Evolutionary conservation across 2,113 vertebrate species (phyloP).

Genomic region (Phocoena sinus): DNA sequence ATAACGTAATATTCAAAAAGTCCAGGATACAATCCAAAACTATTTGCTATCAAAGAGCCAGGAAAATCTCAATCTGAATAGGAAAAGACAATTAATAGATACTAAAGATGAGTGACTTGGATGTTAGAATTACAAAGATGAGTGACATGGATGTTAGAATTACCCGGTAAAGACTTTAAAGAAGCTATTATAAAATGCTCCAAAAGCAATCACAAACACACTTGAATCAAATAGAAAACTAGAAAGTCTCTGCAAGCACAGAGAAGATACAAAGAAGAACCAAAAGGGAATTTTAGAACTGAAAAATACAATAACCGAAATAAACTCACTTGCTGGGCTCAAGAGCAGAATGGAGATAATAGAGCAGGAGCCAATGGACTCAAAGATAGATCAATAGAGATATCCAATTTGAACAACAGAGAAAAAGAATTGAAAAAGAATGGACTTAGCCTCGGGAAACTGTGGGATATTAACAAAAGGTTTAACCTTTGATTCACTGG

Average conservation of each 20-base stretch:
- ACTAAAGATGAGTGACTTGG: neutral
- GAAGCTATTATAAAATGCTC: neutral
- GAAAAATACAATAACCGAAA: neutral
- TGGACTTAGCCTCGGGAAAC: neutral
- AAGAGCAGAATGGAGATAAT: neutral
- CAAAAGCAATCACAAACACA: neutral
- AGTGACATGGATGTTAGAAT: neutral
- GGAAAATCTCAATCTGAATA: neutral
- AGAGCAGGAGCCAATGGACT: neutral
- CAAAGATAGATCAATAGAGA: neutral
- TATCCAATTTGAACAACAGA: neutral
- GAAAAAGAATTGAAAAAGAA: neutral
- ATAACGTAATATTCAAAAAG: neutral
- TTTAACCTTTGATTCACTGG: neutral
- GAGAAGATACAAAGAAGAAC: neutral
- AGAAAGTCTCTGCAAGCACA: neutral
- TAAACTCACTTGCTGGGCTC: neutral
- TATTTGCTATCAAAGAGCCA: neutral
- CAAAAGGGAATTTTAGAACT: neutral
- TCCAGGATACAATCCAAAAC: neutral
- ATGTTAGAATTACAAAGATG: neutral
- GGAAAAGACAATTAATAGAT: neutral
- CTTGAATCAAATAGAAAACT: neutral
- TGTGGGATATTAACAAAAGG: neutral
- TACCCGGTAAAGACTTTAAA: neutral